phyloP scores from a whole-genome alignment of 2,888 invertebrate species.

The Noctua pronuba region DNA sequence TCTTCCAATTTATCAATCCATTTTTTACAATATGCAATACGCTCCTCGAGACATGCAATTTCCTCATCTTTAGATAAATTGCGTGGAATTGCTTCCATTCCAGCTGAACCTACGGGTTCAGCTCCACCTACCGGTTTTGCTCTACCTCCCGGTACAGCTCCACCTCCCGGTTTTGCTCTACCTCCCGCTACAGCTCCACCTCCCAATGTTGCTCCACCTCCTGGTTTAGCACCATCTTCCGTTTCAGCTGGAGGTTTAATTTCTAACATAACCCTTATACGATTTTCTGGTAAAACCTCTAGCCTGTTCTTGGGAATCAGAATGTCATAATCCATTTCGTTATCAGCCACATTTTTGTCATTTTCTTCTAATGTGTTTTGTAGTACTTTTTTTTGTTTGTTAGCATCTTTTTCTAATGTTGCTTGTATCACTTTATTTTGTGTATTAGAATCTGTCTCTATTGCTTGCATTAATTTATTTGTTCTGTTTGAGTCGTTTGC shows the following conservation, averaged over 20 bases:
- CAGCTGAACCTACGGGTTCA: background rate
- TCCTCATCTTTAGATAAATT: background rate
- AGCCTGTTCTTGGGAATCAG: constrained; percentile 34
- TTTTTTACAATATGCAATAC: constrained; percentile 69
- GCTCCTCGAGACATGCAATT: constrained; percentile 67
- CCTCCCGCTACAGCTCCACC: too few species aligned
- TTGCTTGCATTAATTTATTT: background rate
- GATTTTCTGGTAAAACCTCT: background rate
- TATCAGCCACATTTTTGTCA: background rate
- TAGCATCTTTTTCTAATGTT: background rate
- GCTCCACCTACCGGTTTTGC: background rate
- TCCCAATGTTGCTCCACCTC: background rate
- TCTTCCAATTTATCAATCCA: constrained; percentile 72
- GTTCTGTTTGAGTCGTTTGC: background rate
- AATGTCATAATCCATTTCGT: constrained; percentile 23
- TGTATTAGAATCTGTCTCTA: too few species aligned
- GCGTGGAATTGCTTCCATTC: rapidly evolving
- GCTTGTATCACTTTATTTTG: background rate
- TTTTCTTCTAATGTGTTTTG: constrained; percentile 2
- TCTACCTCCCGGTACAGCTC: background rate
- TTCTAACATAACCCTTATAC: background rate
- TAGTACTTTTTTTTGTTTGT: background rate
- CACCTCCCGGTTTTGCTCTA: background rate
- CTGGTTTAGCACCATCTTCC: background rate
- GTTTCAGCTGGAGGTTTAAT: background rate